These are phyloP conservation scores for Tragopan temminckii DNA, from an alignment of 2,797 vertebrate species.

Conservation along the genomic window DNA sequence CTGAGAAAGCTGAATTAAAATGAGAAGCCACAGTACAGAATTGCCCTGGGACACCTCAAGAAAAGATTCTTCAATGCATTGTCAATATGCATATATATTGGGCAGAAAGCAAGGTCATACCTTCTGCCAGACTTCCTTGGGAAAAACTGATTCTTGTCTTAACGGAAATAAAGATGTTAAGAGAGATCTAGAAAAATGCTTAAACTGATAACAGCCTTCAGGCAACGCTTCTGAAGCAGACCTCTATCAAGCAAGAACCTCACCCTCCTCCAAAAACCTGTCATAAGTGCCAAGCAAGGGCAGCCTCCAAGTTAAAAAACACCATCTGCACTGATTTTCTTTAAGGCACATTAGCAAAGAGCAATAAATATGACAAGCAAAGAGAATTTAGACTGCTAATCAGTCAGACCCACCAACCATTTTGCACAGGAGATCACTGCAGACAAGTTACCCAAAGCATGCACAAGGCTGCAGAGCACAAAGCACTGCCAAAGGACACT, in stretches of 20 bases:
- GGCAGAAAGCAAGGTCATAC: neutral
- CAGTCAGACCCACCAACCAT: neutral
- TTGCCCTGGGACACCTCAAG: neutral
- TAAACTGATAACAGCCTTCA: neutral
- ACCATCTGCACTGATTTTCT: neutral
- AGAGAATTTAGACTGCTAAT: fast-evolving
- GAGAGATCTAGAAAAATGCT: neutral
- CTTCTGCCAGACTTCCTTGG: neutral
- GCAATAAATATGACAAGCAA: neutral
- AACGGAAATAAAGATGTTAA: neutral
- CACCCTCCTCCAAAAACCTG: neutral
- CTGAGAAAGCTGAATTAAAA: slow-evolving; percentile 44
- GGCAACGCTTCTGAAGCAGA: neutral
- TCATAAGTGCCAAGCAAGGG: neutral
- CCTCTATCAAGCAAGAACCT: neutral
- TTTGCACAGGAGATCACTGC: neutral
- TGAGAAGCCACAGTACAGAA: neutral
- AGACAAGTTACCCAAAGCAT: neutral
- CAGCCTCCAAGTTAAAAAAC: neutral
- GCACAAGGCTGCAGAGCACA: fast-evolving
- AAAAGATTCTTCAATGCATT: neutral
- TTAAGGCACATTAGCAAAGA: neutral
- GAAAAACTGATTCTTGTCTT: neutral
- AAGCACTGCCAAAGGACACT: neutral
- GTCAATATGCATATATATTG: neutral